Conservation (phyloP, 2,888 invertebrate genomes). For the Caenorhabditis parvicauda region DNA sequence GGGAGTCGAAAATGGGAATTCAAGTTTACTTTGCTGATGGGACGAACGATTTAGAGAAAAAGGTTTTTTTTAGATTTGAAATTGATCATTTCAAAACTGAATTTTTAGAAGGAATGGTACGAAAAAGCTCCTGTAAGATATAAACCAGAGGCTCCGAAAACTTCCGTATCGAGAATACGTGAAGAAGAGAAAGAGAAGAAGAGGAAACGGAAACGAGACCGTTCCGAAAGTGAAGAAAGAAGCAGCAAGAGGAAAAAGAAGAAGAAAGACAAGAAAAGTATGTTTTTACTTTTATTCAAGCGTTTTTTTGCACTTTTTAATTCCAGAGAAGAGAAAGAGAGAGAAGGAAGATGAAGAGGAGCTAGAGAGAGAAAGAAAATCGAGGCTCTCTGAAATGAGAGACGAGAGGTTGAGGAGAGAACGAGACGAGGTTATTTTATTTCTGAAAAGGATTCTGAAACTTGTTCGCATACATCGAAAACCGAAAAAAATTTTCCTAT, state of each 20-base stretch:
- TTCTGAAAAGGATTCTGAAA: constrained; percentile 67
- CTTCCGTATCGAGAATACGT: background rate
- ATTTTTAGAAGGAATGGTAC: constrained; percentile 77
- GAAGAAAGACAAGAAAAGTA: constrained; percentile 9
- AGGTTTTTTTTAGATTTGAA: constrained; percentile 58
- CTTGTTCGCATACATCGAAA: no score
- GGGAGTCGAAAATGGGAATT: constrained; percentile 95
- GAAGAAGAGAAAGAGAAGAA: constrained; percentile 8
- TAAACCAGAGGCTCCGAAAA: constrained; percentile 1
- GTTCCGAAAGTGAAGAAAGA: constrained; percentile 1
- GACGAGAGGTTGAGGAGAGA: constrained; percentile 80
- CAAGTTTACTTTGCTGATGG: constrained; percentile 87
- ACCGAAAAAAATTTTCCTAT: no score
- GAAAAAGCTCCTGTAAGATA: constrained; percentile 72
- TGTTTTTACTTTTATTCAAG: constrained; percentile 16
- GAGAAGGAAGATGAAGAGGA: constrained; percentile 20
- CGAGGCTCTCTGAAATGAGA: constrained; percentile 68
- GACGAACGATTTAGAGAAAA: constrained; percentile 62
- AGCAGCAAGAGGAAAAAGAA: constrained; percentile 18
- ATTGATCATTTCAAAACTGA: background rate
- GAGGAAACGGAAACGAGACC: constrained; percentile 1
- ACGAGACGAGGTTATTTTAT: constrained; percentile 74
- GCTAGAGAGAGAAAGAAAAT: constrained; percentile 18
- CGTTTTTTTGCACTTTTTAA: background rate
- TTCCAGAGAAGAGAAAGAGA: background rate